These are phyloP conservation scores for Pteropus rufus DNA, from an alignment of 2,797 vertebrate genomes.

Conservation along the genomic window DNA sequence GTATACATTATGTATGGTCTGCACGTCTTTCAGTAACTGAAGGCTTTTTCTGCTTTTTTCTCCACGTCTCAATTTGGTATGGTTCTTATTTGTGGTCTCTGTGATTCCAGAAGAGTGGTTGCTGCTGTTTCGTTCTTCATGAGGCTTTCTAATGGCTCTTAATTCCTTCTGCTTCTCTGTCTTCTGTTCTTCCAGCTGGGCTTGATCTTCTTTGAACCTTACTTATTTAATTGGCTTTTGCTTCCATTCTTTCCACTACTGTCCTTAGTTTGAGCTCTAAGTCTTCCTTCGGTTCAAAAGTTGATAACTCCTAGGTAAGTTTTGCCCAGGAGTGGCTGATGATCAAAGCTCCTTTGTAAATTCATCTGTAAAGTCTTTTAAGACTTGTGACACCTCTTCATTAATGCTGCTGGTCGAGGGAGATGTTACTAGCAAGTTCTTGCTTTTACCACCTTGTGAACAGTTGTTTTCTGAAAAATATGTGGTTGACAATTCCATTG, in stretches of 20 bases:
- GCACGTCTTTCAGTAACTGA: constrained; percentile 88
- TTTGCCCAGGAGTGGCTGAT: constrained; percentile 84
- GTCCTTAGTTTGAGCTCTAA: constrained; percentile 86
- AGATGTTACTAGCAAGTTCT: constrained; percentile 55
- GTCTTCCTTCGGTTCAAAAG: constrained; percentile 81
- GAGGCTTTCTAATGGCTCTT: constrained; percentile 60
- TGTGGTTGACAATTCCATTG: constrained; percentile 81
- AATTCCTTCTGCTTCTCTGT: constrained; percentile 85
- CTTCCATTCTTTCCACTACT: constrained; percentile 89
- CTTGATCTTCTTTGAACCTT: constrained; percentile 86
- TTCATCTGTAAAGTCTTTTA: constrained; percentile 87
- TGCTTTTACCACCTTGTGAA: constrained; percentile 57
- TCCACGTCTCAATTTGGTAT: constrained; percentile 81
- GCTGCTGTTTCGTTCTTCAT: constrained; percentile 50
- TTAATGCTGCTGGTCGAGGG: constrained; percentile 74
- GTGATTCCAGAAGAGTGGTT: constrained; percentile 53
- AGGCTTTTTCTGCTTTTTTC: constrained; percentile 86
- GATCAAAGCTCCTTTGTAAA: constrained; percentile 90
- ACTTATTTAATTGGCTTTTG: constrained; percentile 90
- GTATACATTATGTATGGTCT: constrained; percentile 87
- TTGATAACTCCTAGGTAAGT: constrained; percentile 82
- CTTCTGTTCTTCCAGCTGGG: constrained; percentile 78
- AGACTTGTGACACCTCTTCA: constrained; percentile 88
- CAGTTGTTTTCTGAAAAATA: constrained; percentile 56
- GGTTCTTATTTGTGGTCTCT: constrained; percentile 78